A percentile compares a stretch with the other conserved stretches of the same genome.
Evolutionary conservation across 2,113 vertebrate genomes (phyloP).

Genomic region (Cynopterus brachyotis): DNA sequence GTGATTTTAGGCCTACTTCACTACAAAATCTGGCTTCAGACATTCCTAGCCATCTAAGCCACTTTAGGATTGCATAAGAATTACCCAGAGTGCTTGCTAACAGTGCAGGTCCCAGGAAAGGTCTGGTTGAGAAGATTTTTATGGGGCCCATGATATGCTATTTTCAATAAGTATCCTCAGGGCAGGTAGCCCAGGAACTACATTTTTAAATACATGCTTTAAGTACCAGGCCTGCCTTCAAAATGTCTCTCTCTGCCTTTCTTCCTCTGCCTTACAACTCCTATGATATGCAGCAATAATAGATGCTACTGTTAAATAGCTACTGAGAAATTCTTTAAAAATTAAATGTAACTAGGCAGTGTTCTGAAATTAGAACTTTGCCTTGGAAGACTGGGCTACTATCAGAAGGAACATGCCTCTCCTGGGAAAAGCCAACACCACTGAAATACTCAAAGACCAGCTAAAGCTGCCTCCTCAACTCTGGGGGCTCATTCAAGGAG

Average conservation of each 20-base stretch:
- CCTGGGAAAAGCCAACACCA: background rate
- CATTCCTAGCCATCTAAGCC: background rate
- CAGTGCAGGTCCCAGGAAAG: background rate
- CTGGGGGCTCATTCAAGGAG: background rate
- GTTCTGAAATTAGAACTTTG: background rate
- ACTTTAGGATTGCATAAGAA: background rate
- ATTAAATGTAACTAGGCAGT: background rate
- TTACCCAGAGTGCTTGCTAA: background rate
- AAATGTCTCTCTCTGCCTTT: background rate
- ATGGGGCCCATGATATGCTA: background rate
- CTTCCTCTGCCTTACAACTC: background rate
- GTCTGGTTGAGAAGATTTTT: background rate
- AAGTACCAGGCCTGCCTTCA: background rate
- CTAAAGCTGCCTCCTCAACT: background rate
- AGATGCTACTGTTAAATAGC: conserved; percentile 39
- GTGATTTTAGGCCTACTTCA: background rate
- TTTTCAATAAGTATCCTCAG: background rate
- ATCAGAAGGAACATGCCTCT: background rate
- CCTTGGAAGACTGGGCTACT: background rate
- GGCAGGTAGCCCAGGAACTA: background rate
- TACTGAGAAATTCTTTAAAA: conserved; percentile 39
- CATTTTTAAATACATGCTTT: background rate
- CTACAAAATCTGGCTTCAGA: background rate
- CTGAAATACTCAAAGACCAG: background rate
- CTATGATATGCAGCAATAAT: background rate